These are phyloP conservation scores for Holcopasites calliopsidis DNA, from an alignment of 1,140 invertebrate species.

Conservation along the genomic window DNA sequence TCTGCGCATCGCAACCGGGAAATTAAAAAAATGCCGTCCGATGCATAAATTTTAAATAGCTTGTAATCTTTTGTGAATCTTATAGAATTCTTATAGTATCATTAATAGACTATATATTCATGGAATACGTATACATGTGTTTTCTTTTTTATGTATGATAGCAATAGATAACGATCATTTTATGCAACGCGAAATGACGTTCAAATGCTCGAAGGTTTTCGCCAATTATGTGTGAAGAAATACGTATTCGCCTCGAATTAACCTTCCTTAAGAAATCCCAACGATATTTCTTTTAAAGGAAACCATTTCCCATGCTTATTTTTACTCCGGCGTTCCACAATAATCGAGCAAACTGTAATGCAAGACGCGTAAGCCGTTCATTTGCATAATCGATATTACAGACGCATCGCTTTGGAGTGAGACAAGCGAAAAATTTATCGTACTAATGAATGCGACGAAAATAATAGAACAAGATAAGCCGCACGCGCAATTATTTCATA, in stretches of 20 bases:
- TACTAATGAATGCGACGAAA: neutral
- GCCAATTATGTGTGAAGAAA: too few relatives aligned
- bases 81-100: too few relatives aligned
- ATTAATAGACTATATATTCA: too few relatives aligned
- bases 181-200: too few relatives aligned
- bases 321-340: too few relatives aligned
- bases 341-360: too few relatives aligned
- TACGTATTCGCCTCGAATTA: neutral
- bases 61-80: neutral
- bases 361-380: slow-evolving; percentile 5
- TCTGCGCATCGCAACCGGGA: neutral
- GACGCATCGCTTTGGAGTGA: neutral
- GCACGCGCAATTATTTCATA: neutral
- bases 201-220: too few relatives aligned
- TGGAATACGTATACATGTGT: too few relatives aligned
- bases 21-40: neutral
- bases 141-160: too few relatives aligned
- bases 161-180: too few relatives aligned
- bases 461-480: neutral
- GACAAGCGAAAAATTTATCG: neutral
- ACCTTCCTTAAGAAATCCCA: neutral
- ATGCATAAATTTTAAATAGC: neutral
- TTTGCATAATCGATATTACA: slow-evolving; percentile 44
- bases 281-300: neutral
- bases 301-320: neutral